phyloP scores from a whole-genome alignment of 35 echinoderm and acorn worm species.

The Diadema setosum region DNA sequence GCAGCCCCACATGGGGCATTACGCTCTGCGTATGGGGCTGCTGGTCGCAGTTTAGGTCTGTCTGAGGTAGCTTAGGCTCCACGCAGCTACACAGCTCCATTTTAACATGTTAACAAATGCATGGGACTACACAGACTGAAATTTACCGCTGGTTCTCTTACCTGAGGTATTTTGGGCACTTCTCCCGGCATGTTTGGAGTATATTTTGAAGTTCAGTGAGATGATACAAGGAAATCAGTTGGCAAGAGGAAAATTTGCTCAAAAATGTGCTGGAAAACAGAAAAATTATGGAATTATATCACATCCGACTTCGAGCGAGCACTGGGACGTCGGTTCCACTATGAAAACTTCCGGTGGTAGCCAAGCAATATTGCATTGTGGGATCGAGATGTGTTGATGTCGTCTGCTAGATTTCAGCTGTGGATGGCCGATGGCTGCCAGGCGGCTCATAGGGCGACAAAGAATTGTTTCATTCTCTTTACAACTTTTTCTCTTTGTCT shows the following conservation, averaged over 20 bases:
- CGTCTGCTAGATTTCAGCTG: not conserved
- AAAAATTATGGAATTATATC: not conserved
- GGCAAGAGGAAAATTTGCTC: not conserved
- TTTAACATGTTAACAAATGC: not conserved
- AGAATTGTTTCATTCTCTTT: too few species aligned
- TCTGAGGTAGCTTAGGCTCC: not conserved
- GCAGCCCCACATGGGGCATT: not conserved
- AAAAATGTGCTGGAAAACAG: not conserved
- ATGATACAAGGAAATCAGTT: not conserved
- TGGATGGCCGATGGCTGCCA: too few species aligned
- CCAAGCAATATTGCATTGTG: not conserved
- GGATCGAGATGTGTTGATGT: not conserved
- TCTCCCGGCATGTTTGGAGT: constrained; percentile 38
- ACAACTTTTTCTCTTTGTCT: too few species aligned
- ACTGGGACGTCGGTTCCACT: not conserved
- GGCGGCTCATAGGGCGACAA: too few species aligned
- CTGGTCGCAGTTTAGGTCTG: not conserved
- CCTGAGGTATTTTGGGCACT: constrained; percentile 55
- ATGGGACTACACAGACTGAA: not conserved
- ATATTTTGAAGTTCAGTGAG: not conserved
- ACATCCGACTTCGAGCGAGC: not conserved
- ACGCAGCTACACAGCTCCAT: not conserved
- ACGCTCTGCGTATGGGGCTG: not conserved
- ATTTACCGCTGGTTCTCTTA: not conserved
- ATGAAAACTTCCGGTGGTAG: not conserved